phyloP scores from a whole-genome alignment of 2,113 vertebrate species.

The Coturnix japonica region DNA sequence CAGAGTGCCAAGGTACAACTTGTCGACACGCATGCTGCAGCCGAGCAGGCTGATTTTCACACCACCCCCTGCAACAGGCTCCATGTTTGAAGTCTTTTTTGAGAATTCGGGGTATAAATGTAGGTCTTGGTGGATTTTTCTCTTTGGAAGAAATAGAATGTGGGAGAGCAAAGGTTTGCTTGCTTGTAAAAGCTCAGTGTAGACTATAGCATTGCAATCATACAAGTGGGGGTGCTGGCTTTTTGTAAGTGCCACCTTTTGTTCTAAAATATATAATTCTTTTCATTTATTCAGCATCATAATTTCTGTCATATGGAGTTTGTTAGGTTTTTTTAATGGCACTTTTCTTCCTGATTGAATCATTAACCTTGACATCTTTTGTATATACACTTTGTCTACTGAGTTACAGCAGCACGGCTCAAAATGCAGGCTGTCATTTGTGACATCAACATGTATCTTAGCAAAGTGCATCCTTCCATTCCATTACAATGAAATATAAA shows the following conservation, averaged over 20 bases:
- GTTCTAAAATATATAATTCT: background rate
- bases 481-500: background rate
- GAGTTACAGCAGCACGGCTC: background rate
- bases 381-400: background rate
- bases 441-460: background rate
- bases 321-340: background rate
- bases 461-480: background rate
- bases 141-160: slow-evolving; percentile 7
- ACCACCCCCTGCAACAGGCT: slow-evolving; percentile 35
- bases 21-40: slow-evolving; percentile 16
- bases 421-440: background rate
- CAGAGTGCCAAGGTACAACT: slow-evolving; percentile 51
- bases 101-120: slow-evolving; percentile 9
- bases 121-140: slow-evolving; percentile 5
- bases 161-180: slow-evolving; percentile 32
- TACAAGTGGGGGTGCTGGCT: background rate
- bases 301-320: background rate
- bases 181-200: background rate
- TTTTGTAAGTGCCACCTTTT: background rate
- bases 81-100: background rate
- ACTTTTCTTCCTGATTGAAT: slow-evolving; percentile 23
- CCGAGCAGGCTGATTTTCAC: slow-evolving; percentile 46
- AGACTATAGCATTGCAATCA: background rate
- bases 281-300: background rate
- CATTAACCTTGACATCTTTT: slow-evolving; percentile 40